phyloP scores from a whole-genome alignment of 2,888 invertebrate genomes.

The Leistus spinibarbis region DNA sequence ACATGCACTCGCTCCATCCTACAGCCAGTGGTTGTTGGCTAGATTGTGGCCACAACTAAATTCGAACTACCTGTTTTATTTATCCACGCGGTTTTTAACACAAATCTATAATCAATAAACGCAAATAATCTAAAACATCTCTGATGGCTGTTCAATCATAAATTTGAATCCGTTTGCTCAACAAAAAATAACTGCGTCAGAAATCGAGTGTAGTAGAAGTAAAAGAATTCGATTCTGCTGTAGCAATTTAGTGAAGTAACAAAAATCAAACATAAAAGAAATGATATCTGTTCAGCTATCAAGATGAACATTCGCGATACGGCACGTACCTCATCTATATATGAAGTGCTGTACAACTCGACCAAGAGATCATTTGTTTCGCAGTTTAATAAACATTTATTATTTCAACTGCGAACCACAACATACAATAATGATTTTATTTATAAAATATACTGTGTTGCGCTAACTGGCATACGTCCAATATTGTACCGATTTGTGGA shows the following conservation, averaged over 20 bases:
- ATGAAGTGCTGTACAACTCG: background rate
- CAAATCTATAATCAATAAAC: background rate
- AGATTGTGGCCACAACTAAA: background rate
- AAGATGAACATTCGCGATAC: background rate
- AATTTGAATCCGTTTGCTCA: background rate
- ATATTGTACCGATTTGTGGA: background rate
- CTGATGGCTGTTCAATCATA: background rate
- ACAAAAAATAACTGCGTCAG: background rate
- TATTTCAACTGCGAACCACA: background rate
- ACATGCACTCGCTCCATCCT: slow-evolving; percentile 3
- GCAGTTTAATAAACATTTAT: background rate
- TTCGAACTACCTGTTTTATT: background rate
- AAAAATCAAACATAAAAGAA: background rate
- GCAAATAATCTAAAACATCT: background rate
- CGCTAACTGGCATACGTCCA: background rate
- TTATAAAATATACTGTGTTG: background rate
- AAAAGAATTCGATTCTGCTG: too few species aligned
- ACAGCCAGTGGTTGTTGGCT: slow-evolving; percentile 10
- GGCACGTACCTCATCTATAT: background rate
- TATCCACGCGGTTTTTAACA: background rate
- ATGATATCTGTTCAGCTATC: background rate
- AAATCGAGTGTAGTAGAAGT: background rate
- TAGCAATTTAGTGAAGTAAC: background rate
- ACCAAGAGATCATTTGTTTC: background rate
- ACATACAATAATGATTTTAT: background rate